Percentiles rank a stretch among this genome's conserved stretches.
phyloP scores from a whole-genome alignment of 2,113 vertebrate genomes.

The Nothocercus nigrocapillus region DNA sequence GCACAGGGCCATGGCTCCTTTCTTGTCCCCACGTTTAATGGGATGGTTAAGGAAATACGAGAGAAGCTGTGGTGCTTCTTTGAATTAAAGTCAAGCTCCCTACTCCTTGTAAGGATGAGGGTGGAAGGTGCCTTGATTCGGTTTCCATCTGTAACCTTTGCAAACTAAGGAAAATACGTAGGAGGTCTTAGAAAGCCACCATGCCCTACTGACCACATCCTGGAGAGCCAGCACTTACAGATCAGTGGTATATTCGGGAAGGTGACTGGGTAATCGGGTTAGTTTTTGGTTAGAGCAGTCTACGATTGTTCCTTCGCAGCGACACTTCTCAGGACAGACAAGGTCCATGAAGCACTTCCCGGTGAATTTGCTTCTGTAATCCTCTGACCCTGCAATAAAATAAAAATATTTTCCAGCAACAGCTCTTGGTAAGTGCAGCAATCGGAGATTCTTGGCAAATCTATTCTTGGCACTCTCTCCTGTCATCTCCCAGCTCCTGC shows the following conservation, averaged over 20 bases:
- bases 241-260: constrained; percentile 93
- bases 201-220: not conserved
- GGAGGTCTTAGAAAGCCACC: not conserved
- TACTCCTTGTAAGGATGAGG: not conserved
- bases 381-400: constrained; percentile 87
- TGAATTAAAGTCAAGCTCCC: not conserved
- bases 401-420: constrained; percentile 33
- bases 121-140: not conserved
- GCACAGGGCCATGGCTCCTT: not conserved
- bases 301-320: constrained; percentile 93
- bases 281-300: constrained; percentile 97
- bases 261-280: constrained; percentile 85
- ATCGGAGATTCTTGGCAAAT: not conserved
- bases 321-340: constrained; percentile 93
- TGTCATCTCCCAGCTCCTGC: not conserved
- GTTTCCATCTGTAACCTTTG: not conserved
- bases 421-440: not conserved
- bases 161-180: not conserved
- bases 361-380: constrained; percentile 91
- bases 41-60: not conserved
- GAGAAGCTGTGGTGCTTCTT: not conserved
- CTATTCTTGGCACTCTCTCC: not conserved
- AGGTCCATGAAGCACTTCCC: constrained; percentile 96
- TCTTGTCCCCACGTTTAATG: not conserved
- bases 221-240: constrained; percentile 83